Evolutionary conservation across 2,888 invertebrate species (phyloP).

Genomic region (Lissocephala sabroskyi): DNA sequence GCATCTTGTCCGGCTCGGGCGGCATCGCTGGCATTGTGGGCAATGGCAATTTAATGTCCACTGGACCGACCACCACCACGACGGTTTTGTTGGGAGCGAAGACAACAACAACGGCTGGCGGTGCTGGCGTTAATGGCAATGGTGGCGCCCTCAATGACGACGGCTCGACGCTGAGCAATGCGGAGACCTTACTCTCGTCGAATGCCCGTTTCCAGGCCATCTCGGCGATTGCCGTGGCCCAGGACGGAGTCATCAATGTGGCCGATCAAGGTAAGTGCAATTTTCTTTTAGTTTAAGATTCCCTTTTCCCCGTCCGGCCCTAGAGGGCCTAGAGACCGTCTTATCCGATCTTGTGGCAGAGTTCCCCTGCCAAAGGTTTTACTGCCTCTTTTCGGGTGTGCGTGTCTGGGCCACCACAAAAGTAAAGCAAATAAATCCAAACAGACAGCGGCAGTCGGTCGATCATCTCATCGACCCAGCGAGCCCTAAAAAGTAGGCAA

Average conservation of each 20-base stretch:
- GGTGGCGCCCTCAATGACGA: constrained; percentile 65
- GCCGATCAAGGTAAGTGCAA: constrained; percentile 87
- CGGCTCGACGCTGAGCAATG: constrained; percentile 77
- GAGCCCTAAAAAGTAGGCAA: no score
- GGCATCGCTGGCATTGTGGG: constrained; percentile 64
- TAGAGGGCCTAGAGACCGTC: no score
- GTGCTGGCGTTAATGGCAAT: constrained; percentile 39
- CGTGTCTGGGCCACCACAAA: no score
- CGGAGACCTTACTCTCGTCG: constrained; percentile 89
- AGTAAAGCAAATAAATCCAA: no score
- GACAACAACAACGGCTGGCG: constrained; percentile 50
- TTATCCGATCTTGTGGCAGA: no score
- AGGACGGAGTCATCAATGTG: constrained; percentile 95
- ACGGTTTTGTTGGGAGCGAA: constrained; percentile 70
- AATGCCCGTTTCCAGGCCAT: constrained; percentile 92
- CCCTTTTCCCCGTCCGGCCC: no score
- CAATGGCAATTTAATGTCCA: constrained; percentile 69
- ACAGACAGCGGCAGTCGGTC: no score
- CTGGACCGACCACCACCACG: constrained; percentile 70
- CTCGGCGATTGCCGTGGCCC: constrained; percentile 92
- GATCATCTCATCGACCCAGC: no score
- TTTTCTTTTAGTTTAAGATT: no score
- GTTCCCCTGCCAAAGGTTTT: no score
- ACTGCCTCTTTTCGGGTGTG: no score
- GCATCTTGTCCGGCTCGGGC: constrained; percentile 28